Percentiles rank a stretch among this genome's conserved stretches.
Evolutionary conservation across 2,113 vertebrate species (phyloP).

Genomic region (Pithys albifrons): DNA sequence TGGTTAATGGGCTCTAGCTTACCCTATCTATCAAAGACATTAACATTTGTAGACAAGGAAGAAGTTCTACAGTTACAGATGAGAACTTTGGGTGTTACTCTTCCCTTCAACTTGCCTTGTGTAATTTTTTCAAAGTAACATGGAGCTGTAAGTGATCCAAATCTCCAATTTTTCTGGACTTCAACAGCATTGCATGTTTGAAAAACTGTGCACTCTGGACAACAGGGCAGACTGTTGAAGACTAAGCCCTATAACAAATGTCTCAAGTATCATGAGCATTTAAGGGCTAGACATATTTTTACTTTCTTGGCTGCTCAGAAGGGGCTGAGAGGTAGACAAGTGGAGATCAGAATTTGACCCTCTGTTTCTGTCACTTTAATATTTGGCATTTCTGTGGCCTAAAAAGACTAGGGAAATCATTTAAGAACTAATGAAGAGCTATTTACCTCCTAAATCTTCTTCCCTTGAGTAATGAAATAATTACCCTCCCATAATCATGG

Average conservation of each 20-base stretch:
- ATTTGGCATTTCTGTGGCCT: constrained; percentile 77
- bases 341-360: constrained; percentile 34
- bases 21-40: not conserved
- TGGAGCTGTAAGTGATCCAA: not conserved
- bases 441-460: constrained; percentile 82
- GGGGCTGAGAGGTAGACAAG: not conserved
- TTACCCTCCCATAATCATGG: constrained; percentile 80
- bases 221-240: not conserved
- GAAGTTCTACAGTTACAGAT: not conserved
- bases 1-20: not conserved
- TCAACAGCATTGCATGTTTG: not conserved
- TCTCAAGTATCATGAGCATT: not conserved
- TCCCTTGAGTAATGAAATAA: constrained; percentile 81
- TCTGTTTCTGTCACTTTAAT: constrained; percentile 71
- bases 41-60: not conserved
- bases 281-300: not conserved
- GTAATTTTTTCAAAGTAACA: not conserved
- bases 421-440: constrained; percentile 83
- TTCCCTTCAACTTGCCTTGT: not conserved
- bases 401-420: constrained; percentile 74
- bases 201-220: not conserved
- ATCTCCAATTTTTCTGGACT: not conserved
- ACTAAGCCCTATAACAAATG: not conserved
- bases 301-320: not conserved
- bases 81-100: not conserved